Evolutionary conservation across 2,797 vertebrate species (phyloP).

Genomic region (Eulemur albifrons): DNA sequence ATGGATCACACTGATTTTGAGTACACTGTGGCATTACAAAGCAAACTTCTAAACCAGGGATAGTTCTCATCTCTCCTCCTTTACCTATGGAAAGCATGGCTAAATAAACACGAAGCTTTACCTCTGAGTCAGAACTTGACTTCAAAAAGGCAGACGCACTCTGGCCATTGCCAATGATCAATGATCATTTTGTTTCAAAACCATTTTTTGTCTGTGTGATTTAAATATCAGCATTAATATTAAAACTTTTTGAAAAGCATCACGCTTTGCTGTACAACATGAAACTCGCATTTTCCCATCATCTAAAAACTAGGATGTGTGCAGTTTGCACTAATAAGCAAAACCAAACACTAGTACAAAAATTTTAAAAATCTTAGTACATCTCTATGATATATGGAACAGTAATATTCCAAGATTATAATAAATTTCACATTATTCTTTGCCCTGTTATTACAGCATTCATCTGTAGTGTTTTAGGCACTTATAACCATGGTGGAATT

Average conservation of each 20-base stretch:
- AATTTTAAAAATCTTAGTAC: neutral
- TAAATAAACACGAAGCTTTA: neutral
- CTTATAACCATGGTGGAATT: neutral
- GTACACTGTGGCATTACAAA: neutral
- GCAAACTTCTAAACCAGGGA: neutral
- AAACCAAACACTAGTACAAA: neutral
- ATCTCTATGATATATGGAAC: neutral
- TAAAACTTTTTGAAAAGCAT: neutral
- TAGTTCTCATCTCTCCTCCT: neutral
- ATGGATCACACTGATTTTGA: neutral
- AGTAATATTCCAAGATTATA: neutral
- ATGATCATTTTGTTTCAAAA: neutral
- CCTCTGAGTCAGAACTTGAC: neutral
- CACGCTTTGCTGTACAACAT: neutral
- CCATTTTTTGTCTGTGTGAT: neutral
- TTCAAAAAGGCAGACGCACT: neutral
- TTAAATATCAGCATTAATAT: neutral
- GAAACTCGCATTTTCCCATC: neutral
- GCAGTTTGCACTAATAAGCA: neutral
- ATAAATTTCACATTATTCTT: neutral
- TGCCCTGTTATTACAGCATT: neutral
- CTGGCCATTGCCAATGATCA: neutral
- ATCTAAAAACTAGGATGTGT: neutral
- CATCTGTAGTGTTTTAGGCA: neutral
- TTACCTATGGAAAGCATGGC: neutral